Conservation (phyloP, 2,113 vertebrate species). For the Gopherus flavomarginatus region DNA sequence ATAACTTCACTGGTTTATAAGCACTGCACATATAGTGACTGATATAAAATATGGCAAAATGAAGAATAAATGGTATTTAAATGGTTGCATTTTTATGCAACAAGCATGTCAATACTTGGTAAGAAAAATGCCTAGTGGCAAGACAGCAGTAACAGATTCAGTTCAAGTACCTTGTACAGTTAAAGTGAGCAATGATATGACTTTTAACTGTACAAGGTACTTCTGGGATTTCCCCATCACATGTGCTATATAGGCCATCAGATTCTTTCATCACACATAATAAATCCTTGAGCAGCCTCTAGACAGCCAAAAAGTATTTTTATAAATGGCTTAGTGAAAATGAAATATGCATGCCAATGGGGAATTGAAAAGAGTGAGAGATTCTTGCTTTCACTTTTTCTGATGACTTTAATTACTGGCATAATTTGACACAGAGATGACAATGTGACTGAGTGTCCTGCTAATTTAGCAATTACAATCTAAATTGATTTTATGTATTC, state of each 20-base stretch:
- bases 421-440: conserved; percentile 23
- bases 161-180: background rate
- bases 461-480: conserved; percentile 51
- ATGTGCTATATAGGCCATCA: background rate
- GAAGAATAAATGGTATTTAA: background rate
- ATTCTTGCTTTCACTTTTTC: conserved; percentile 24
- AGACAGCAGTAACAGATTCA: background rate
- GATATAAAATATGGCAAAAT: background rate
- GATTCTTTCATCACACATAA: conserved; percentile 20
- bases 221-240: background rate
- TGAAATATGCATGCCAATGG: background rate
- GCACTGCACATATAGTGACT: background rate
- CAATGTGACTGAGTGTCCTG: conserved; percentile 9
- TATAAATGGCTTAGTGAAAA: conserved; percentile 33
- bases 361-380: conserved; percentile 20
- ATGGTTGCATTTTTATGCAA: accelerated
- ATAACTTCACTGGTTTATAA: background rate
- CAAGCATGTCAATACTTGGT: background rate
- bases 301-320: background rate
- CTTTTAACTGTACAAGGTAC: conserved; percentile 6
- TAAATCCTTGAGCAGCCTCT: background rate
- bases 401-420: conserved; percentile 24
- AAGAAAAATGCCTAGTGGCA: background rate
- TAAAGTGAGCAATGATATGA: background rate
- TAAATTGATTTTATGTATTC: conserved; percentile 47